phyloP scores from a whole-genome alignment of 2,113 vertebrate species.

The Choloepus hoffmanni region DNA sequence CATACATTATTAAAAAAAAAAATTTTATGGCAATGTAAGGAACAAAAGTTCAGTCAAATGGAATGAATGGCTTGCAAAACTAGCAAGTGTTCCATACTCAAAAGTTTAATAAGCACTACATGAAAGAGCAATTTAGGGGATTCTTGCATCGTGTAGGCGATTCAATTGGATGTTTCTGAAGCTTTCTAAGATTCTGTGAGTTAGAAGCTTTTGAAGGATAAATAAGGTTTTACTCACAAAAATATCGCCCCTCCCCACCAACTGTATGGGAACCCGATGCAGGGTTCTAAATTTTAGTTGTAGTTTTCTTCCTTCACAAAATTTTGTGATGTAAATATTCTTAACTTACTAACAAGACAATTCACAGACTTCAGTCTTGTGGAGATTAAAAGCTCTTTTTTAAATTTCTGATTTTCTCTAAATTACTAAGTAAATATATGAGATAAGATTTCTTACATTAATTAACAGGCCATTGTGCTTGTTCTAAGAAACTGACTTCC shows the following conservation, averaged over 20 bases:
- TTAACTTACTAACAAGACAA: slow-evolving; percentile 32
- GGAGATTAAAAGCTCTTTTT: background rate
- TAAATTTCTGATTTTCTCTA: background rate
- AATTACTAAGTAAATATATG: slow-evolving; percentile 5
- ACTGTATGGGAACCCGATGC: background rate
- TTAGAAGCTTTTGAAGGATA: slow-evolving; percentile 28
- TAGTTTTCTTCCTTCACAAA: slow-evolving; percentile 6
- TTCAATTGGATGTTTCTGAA: background rate
- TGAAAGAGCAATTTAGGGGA: background rate
- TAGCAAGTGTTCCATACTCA: background rate
- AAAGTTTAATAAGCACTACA: background rate
- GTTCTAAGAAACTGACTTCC: background rate
- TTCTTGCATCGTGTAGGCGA: background rate
- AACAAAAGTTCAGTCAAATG: slow-evolving; percentile 40
- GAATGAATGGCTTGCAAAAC: background rate
- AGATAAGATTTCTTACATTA: slow-evolving; percentile 32
- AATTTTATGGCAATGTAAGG: background rate
- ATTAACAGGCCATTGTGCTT: slow-evolving; percentile 12
- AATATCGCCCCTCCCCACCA: background rate
- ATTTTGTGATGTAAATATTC: background rate
- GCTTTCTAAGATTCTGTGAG: background rate
- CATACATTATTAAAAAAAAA: background rate
- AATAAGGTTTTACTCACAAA: background rate
- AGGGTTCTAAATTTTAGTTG: background rate
- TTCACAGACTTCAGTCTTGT: background rate